phyloP scores from a whole-genome alignment of 2,113 vertebrate species.

The Pomatostomus ruficeps region DNA sequence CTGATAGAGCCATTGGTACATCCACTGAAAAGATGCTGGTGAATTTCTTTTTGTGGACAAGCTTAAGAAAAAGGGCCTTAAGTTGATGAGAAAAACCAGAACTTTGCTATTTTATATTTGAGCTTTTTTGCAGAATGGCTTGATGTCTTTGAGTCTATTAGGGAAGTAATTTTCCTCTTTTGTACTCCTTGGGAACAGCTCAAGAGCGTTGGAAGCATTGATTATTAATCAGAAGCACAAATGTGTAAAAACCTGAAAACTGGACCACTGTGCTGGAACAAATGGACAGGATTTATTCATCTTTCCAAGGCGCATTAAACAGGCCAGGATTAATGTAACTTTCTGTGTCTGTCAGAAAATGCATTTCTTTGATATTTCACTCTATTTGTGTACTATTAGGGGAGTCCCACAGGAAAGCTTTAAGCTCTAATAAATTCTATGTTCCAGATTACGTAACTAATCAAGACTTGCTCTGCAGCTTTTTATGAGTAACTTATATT shows the following conservation, averaged over 20 bases:
- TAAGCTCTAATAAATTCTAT: constrained; percentile 35
- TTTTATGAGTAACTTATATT: constrained; percentile 43
- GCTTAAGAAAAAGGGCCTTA: background rate
- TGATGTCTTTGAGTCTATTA: background rate
- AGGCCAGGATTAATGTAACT: background rate
- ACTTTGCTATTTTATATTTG: background rate
- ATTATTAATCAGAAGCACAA: constrained; percentile 13
- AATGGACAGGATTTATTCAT: background rate
- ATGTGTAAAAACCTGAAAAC: background rate
- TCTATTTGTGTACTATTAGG: constrained; percentile 7
- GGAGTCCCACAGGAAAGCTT: constrained; percentile 17
- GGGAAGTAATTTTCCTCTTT: background rate
- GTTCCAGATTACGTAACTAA: constrained; percentile 45
- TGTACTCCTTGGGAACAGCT: background rate
- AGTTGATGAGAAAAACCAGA: background rate
- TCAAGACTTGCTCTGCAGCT: constrained; percentile 36
- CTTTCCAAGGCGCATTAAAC: background rate
- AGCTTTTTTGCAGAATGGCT: background rate
- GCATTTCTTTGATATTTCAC: background rate
- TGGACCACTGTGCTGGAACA: background rate
- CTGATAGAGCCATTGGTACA: background rate
- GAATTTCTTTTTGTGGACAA: background rate
- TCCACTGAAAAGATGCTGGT: background rate
- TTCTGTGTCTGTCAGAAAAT: background rate
- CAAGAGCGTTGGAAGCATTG: background rate